Evolutionary conservation across 2,113 vertebrate genomes (phyloP), one percentile per base, ranked within the genome.

Genomic region (Dolichotis patagonum): DNA sequence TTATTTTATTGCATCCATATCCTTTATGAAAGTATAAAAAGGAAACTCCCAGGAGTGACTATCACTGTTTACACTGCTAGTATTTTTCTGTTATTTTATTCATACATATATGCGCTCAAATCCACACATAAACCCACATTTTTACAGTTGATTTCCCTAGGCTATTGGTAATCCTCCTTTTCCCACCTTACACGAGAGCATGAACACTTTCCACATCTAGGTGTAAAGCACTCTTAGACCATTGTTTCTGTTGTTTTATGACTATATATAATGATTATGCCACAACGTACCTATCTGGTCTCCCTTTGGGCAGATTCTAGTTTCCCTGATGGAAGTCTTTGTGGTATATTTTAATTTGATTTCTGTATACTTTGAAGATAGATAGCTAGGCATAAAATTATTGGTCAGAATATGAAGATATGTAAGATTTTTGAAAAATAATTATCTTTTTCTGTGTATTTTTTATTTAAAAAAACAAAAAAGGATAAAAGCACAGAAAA

Each of bases 341-440:
- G 6, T 95, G 86, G 7, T 60, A 60, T 80, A 73, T 85, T 88
- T 96, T 85, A 62, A 89, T 94, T 73, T 89, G 60, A 94, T 80
- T 82, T 88, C 46, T 62, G 14, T 88, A 19, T 93, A 91, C 30
- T 89, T 96, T 91, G 80, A 91, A 81, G 54, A 35, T 80, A 46
- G 41, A 60, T 63, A n/a, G 24, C 19, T 71, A 52, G 22, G 28
- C 49, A 85, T 83, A n/a, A 80, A 96, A 22, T 91, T 32, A 41
- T 24, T 78, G 19, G n/a, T 88, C 65, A 89, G 28, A 75, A 69
- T 87, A 54, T 56, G 78, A 87, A 85, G 28, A 30, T 94, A 49
- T 0, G 13, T 52, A 93, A 86, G 38, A 63, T 19, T 94, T 82
- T 32, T 38, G 38, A 93, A 92, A 82, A 52, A 22, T 30, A 38